These are phyloP conservation scores for Prietella phreatophila DNA, from an alignment of 2,113 vertebrate genomes.

Conservation along the genomic window DNA sequence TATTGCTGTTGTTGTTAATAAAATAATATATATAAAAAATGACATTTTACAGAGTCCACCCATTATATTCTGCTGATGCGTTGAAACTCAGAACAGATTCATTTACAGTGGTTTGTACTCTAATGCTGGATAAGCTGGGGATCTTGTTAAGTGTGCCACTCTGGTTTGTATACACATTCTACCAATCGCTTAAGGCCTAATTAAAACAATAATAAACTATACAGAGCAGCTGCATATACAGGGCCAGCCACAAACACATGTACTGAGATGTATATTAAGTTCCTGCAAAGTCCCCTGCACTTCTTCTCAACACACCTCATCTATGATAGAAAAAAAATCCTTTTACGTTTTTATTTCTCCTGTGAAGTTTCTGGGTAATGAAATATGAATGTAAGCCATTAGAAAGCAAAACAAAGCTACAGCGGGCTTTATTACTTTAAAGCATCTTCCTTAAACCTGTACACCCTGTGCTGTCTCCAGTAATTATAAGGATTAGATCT, in stretches of 20 bases:
- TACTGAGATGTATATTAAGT: not conserved
- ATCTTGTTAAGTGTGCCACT: conserved; percentile 44
- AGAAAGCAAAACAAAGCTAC: conserved; percentile 51
- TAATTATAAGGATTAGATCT: conserved; percentile 37
- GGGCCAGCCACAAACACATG: conserved; percentile 15
- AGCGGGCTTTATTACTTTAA: conserved; percentile 23
- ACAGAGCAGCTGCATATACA: conserved; percentile 34
- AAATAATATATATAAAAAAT: not conserved
- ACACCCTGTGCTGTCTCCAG: conserved; percentile 17
- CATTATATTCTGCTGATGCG: not conserved
- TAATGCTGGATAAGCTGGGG: conserved; percentile 39
- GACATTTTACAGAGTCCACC: not conserved
- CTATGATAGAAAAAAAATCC: not conserved
- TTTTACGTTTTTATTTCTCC: conserved; percentile 49
- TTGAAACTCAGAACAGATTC: not conserved
- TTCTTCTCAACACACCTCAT: conserved; percentile 18
- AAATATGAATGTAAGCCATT: conserved; percentile 37
- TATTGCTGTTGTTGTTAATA: not conserved
- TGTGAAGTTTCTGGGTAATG: conserved; percentile 36
- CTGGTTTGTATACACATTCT: conserved; percentile 50
- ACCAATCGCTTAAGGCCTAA: conserved; percentile 47
- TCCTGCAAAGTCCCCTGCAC: not conserved
- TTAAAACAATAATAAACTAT: conserved; percentile 54
- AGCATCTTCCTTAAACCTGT: conserved; percentile 35
- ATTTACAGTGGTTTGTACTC: not conserved